Evolutionary conservation across 2,797 vertebrate genomes (phyloP).

Genomic region (Molothrus ater): DNA sequence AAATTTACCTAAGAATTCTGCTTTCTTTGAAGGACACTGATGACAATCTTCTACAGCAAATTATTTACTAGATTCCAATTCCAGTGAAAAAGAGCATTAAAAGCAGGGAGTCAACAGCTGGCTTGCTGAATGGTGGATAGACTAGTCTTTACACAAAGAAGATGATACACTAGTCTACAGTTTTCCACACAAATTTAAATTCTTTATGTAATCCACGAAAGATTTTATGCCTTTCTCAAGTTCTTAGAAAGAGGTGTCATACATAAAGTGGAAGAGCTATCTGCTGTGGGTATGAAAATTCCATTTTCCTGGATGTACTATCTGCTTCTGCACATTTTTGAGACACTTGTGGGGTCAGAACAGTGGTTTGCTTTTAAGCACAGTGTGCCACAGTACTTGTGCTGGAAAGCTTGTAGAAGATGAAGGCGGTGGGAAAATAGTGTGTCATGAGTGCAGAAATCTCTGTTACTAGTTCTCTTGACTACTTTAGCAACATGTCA

Average conservation of each 20-base stretch:
- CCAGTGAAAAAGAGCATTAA: not conserved
- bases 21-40: not conserved
- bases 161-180: not conserved
- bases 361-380: not conserved
- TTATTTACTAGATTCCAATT: not conserved
- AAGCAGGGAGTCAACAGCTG: not conserved
- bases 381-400: not conserved
- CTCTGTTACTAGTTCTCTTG: not conserved
- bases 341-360: not conserved
- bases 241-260: not conserved
- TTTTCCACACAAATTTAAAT: not conserved
- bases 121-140: not conserved
- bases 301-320: not conserved
- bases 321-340: not conserved
- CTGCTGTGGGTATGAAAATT: not conserved
- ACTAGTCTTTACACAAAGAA: not conserved
- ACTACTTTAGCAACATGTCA: not conserved
- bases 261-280: not conserved
- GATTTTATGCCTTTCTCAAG: not conserved
- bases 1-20: not conserved
- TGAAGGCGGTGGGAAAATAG: not conserved
- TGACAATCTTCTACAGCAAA: not conserved
- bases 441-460: not conserved
- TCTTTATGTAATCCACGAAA: not conserved
- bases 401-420: not conserved